A percentile compares a stretch with the other conserved stretches of the same genome.
Evolutionary conservation across 2,888 invertebrate genomes (phyloP).

Genomic region (Dioctria rufipes): DNA sequence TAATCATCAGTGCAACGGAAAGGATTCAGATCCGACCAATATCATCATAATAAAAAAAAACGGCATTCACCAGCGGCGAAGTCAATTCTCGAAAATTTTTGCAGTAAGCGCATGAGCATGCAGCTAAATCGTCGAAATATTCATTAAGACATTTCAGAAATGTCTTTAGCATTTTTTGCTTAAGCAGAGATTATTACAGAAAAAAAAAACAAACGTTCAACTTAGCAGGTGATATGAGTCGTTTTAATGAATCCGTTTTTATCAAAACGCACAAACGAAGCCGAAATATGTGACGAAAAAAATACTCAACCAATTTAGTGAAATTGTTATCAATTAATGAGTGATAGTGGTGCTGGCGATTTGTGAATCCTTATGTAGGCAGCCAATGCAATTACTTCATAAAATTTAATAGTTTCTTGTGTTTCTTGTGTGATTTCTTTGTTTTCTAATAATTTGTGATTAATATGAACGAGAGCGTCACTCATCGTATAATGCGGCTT

Average conservation of each 20-base stretch:
- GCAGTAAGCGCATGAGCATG: neutral
- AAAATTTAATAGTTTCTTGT: neutral
- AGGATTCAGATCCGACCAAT: neutral
- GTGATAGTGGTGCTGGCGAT: neutral
- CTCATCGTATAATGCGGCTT: slow-evolving; percentile 29
- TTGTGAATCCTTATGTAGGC: neutral
- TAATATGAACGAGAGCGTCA: slow-evolving; percentile 36
- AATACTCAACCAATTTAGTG: neutral
- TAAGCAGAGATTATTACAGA: neutral
- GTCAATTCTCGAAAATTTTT: slow-evolving; percentile 31
- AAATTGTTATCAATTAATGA: neutral
- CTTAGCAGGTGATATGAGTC: neutral
- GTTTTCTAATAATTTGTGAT: neutral
- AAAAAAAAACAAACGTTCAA: neutral
- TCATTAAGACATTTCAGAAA: neutral
- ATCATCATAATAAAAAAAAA: slow-evolving; percentile 4
- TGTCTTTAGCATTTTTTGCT: neutral
- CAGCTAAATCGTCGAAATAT: neutral
- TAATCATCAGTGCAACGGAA: slow-evolving; percentile 23
- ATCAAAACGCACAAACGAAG: neutral
- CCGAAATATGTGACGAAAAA: neutral
- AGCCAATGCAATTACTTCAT: slow-evolving; percentile 3
- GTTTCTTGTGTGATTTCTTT: slow-evolving; percentile 25
- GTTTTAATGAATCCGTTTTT: neutral
- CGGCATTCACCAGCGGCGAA: neutral